Evolutionary conservation across 2,113 vertebrate genomes (phyloP).

Genomic region (Maccullochella peelii): DNA sequence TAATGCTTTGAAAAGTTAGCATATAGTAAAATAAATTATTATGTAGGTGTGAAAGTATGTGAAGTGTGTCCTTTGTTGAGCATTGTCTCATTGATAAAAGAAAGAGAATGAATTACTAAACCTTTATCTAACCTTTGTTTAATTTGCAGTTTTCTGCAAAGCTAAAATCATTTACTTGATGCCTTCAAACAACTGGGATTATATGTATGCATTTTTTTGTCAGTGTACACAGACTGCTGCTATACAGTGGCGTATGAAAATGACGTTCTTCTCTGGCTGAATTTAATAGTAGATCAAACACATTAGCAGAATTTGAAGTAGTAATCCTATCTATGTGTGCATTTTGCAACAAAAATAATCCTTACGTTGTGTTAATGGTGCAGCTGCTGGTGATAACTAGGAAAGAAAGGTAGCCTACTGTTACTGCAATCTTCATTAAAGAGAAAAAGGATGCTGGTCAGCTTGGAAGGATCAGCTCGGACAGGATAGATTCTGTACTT

Average conservation of each 20-base stretch:
- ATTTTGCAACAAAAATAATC: neutral
- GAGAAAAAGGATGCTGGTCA: neutral
- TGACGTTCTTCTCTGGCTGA: neutral
- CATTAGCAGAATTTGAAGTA: neutral
- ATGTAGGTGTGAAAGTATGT: too few species aligned
- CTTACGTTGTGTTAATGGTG: neutral
- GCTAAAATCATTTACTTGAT: conserved; percentile 6
- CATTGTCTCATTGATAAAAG: neutral
- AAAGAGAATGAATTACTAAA: neutral
- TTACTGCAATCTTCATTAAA: conserved; percentile 3
- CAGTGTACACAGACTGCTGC: neutral
- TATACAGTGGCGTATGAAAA: neutral
- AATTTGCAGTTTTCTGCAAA: neutral
- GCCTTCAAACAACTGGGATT: neutral
- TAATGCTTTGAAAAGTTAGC: neutral
- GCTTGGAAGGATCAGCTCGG: neutral
- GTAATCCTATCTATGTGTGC: neutral
- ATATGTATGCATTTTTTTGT: neutral
- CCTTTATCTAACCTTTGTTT: neutral
- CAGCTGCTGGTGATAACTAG: neutral
- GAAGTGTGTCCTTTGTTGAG: neutral
- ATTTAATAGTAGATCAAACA: neutral
- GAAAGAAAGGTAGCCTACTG: neutral
- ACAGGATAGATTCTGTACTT: neutral
- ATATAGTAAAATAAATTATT: neutral